A percentile compares a stretch with the other conserved stretches of the same genome.
These are phyloP conservation scores for Haplotaxodon microlepis DNA, from an alignment of 2,113 vertebrate genomes.

Conservation along the genomic window DNA sequence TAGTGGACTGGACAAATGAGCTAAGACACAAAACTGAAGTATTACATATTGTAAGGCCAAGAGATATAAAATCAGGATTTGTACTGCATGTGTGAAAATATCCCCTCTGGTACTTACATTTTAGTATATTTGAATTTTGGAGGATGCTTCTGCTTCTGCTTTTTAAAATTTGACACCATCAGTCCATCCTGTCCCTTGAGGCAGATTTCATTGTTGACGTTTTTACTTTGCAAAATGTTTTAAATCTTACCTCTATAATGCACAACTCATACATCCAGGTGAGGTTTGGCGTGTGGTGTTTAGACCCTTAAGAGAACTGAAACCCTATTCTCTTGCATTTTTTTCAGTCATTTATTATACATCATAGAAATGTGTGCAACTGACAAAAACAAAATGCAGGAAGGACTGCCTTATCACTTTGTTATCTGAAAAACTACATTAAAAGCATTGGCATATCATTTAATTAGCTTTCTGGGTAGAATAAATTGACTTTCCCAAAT, in stretches of 20 bases:
- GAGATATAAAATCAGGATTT: conserved; percentile 1
- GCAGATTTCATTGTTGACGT: neutral
- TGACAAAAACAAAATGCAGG: neutral
- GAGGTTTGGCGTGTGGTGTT: neutral
- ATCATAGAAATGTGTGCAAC: neutral
- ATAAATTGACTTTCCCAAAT: neutral
- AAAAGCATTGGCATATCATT: neutral
- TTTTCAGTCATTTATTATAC: neutral
- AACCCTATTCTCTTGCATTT: neutral
- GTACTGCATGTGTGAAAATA: neutral
- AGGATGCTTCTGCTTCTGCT: neutral
- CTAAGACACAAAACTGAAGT: neutral
- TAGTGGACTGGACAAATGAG: neutral
- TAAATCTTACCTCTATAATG: neutral
- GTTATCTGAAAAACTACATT: neutral
- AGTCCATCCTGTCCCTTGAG: neutral
- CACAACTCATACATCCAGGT: neutral
- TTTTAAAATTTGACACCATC: neutral
- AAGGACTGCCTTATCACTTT: neutral
- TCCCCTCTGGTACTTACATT: neutral
- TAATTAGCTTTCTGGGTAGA: neutral
- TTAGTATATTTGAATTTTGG: conserved; percentile 1
- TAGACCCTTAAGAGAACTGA: neutral
- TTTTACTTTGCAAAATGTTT: neutral
- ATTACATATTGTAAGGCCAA: neutral